Base-by-base conservation (phyloP, 2,797 vertebrate genomes). In the Artibeus lituratus region DNA sequence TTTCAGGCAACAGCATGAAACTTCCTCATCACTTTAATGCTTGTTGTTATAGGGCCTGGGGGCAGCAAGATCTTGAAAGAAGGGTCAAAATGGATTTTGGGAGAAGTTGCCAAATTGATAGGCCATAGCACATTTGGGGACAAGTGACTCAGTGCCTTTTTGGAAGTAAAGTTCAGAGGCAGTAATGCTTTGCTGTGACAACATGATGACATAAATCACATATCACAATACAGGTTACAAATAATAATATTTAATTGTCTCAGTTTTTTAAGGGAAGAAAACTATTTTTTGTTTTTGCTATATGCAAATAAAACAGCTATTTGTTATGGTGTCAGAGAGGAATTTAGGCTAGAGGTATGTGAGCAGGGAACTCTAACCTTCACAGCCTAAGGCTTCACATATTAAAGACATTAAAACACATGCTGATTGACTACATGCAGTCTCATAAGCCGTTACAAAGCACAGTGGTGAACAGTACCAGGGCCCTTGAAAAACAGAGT, bases 191-290 rank as follows among this genome's bases (percentile, higher is more conserved):
- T 76, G 44, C 86, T 70, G n/a, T 74, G 73, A 73, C 53, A 86
- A 74, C 37, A 69, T 11, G 62, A 72, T 86, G 32, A 86, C 51
- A 42, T 62, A 76, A 89, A 86, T 72, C 80, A 70, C 78, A 89
- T 42, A n/a, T 76, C 72, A 76, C 72, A 85, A 94, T 57, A 83
- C 1, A 77, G n/a, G 18, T 70, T 82, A 88, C 3, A 92, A 87
- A 86, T 57, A 78, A 77, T 67, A 81, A 95, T 94, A 87, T 4
- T 26, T 37, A 87, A 93, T 4, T 88, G 29, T 22, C 37, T 95
- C 57, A 55, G 37, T 53, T 39, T 91, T 87, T 44, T 55, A 95
- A 72, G 16, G 82, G 53, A 82, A 85, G 42, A 44, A 42, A 85
- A 73, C 2, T 10, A 16, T 29, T 76, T 76, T 88, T 91, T 77